These are phyloP conservation scores for Rhinolophus sinicus DNA, from an alignment of 2,113 vertebrate genomes.

Conservation along the genomic window DNA sequence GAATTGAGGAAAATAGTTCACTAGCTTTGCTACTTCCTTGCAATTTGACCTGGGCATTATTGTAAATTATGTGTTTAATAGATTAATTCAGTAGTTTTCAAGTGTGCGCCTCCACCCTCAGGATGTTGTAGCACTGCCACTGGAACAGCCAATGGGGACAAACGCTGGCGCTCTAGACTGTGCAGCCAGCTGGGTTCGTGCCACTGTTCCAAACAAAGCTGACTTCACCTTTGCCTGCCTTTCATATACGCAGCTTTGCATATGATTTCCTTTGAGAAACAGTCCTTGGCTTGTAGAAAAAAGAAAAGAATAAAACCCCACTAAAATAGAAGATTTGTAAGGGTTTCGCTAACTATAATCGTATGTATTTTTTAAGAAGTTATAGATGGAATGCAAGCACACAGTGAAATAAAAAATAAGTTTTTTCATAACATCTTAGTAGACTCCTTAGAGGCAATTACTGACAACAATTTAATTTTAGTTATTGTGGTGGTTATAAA, in stretches of 20 bases:
- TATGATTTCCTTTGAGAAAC: constrained; percentile 24
- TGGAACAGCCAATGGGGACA: not conserved
- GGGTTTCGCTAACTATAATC: not conserved
- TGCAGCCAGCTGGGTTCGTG: not conserved
- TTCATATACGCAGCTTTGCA: not conserved
- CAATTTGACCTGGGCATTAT: not conserved
- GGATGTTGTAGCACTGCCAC: not conserved
- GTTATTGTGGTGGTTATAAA: not conserved
- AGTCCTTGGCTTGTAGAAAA: not conserved
- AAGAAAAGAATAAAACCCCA: not conserved
- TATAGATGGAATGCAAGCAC: not conserved
- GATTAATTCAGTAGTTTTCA: not conserved
- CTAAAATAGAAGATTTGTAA: constrained; percentile 11
- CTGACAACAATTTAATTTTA: constrained; percentile 35
- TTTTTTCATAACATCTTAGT: constrained; percentile 13
- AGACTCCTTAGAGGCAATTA: not conserved
- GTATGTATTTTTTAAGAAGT: not conserved
- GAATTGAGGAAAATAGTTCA: not conserved
- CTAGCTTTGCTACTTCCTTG: not conserved
- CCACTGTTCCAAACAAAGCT: not conserved
- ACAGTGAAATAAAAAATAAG: constrained; percentile 52
- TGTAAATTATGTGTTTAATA: not conserved
- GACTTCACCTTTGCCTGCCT: not conserved
- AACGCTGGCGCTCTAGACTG: no score
- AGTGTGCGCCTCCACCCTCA: not conserved